Evolutionary conservation across 2,888 invertebrate species (phyloP), one percentile per base, ranked within the genome.

Genomic region (Volucella zonaria): DNA sequence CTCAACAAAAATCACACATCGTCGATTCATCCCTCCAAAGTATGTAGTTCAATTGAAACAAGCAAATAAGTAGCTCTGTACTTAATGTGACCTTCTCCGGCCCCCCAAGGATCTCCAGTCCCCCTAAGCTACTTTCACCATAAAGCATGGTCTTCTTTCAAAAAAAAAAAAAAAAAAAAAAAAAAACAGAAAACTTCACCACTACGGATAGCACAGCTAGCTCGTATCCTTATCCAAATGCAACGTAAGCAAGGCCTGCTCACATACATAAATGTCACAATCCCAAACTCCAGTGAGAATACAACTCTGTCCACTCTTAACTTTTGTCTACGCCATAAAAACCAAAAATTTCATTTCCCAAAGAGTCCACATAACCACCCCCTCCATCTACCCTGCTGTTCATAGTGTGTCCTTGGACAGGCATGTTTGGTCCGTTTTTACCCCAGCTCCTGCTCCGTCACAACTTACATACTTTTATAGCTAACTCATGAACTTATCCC

Each of bases 1-100:
- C 88, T 86, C 88, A 87, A 88, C 88, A 89, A 88, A 77, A 70
- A 79, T 79, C 82, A 83, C 82, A 79, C 82, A 83, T 83, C 82
- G 70, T 75, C 45, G 54, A 59, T 51, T 58, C 58, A 3, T 18
- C 31, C 18, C 76, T 51, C 18, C 31, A 40, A 71, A 71, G 80
- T n/a, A n/a, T n/a, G n/a, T 83, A 83, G 83, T 83, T 77, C 59
- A 76, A 81, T 81, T 77, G 71, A 76, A 81, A 85, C 61, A 77
- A 76, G 81, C 85, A 85, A 85, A 81, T 85, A 64, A 85, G 85
- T 81, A 77, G 81, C 85, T 67, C 71, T 67, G 70, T 85, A 56
- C 59, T 81, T 67, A 73, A 81, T 68, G 62, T 58, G 85, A 81
- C 76, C 81, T 85, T 64, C 40, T 10, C 9, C 15, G 31, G n/a